Conservation (phyloP, 92 coral and sea anemone species). For the Anthopleura xanthogrammica region DNA sequence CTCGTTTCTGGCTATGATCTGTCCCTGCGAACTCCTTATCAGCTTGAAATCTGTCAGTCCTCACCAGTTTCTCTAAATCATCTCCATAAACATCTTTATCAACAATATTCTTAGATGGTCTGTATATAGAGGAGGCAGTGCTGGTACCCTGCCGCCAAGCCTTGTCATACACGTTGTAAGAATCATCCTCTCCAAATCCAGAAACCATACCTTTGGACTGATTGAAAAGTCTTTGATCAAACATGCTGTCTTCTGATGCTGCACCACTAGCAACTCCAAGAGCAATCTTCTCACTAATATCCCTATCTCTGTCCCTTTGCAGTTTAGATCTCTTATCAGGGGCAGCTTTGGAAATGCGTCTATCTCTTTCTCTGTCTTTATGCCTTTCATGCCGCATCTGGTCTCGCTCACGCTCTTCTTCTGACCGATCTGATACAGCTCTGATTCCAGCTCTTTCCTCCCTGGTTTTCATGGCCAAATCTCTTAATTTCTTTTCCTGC, state of each 20-base stretch:
- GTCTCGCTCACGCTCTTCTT: slow-evolving; percentile 89
- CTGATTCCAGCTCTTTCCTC: slow-evolving; percentile 92
- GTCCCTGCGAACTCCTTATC: slow-evolving; percentile 98
- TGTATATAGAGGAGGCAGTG: slow-evolving; percentile 88
- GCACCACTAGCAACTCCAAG: slow-evolving; percentile 85
- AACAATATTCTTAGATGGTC: slow-evolving; percentile 81
- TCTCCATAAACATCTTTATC: slow-evolving; percentile 97
- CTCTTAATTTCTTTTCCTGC: slow-evolving; percentile 83
- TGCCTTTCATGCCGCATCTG: slow-evolving; percentile 93
- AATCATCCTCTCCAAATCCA: slow-evolving; percentile 94
- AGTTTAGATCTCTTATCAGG: slow-evolving; percentile 97
- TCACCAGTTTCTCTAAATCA: slow-evolving; percentile 86
- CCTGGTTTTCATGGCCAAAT: slow-evolving; percentile 85
- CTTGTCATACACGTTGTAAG: slow-evolving; percentile 91
- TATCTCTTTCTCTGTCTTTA: slow-evolving; percentile 92
- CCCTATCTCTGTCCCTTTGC: slow-evolving; percentile 97
- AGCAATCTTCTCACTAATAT: slow-evolving; percentile 98
- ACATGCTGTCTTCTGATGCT: slow-evolving; percentile 93
- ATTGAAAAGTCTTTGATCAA: slow-evolving; percentile 95
- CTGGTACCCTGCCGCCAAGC: slow-evolving; percentile 95
- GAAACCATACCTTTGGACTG: slow-evolving; percentile 97
- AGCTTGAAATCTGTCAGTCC: slow-evolving; percentile 94
- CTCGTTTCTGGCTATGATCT: slow-evolving; percentile 93
- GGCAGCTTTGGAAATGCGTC: slow-evolving; percentile 94
- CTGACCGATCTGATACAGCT: slow-evolving; percentile 70